Evolutionary conservation across 2,888 invertebrate genomes (phyloP).

Genomic region (Synanthedon formicaeformis): DNA sequence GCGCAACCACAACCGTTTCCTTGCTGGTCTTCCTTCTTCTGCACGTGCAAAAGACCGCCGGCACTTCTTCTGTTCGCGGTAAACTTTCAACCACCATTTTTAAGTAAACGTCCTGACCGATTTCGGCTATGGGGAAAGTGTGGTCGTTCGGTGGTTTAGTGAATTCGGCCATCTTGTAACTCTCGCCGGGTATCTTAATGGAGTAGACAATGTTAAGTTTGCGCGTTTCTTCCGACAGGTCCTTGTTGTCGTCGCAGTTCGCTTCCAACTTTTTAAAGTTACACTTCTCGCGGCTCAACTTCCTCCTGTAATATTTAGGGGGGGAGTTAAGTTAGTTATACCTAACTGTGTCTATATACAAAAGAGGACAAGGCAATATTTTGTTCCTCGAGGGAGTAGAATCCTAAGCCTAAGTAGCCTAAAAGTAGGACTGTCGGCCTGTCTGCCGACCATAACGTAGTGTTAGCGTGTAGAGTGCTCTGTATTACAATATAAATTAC

Average conservation of each 20-base stretch:
- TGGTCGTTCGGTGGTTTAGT: conserved; percentile 74
- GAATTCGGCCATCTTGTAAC: conserved; percentile 63
- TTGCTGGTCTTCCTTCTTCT: conserved; percentile 42
- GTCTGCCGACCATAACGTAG: too few species aligned
- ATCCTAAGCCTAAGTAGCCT: too few species aligned
- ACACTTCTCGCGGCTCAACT: conserved; percentile 61
- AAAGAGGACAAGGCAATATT: too few species aligned
- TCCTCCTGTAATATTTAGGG: conserved; percentile 30
- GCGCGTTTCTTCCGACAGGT: conserved; percentile 33
- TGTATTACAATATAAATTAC: too few species aligned
- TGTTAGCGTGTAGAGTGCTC: too few species aligned
- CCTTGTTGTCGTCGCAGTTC: conserved; percentile 43
- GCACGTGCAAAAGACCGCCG: conserved; percentile 65
- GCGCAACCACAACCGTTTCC: conserved; percentile 23
- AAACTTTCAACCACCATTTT: conserved; percentile 75
- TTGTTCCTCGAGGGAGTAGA: too few species aligned
- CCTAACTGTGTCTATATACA: too few species aligned
- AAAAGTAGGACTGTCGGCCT: too few species aligned
- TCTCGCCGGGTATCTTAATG: conserved; percentile 76
- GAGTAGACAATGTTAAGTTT: conserved; percentile 74
- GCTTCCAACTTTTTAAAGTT: conserved; percentile 61
- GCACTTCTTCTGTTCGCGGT: conserved; percentile 81
- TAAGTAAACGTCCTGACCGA: conserved; percentile 73
- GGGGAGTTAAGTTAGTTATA: too few species aligned
- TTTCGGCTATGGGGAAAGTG: conserved; percentile 78